Evolutionary conservation across 2,888 invertebrate species (phyloP), one percentile per base, ranked within the genome.

Genomic region (Coelopa pilipes): DNA sequence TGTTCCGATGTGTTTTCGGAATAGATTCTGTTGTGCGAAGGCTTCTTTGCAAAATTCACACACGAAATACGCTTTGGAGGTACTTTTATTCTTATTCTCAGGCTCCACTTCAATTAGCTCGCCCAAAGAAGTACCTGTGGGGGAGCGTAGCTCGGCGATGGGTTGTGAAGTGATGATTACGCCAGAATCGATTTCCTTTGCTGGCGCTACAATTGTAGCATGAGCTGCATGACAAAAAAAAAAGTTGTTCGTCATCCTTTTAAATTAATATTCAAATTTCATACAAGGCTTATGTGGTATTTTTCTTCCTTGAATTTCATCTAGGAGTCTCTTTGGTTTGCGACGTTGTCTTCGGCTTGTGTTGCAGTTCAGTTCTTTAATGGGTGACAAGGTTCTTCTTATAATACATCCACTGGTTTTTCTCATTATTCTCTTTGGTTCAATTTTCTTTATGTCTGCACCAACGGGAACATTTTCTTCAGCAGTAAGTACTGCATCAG

Each of bases 161-260:
- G 75, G 69, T 34, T 73, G 60, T 21, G 75, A 68, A 12, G 62
- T 72, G 17, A 75, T 75, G 10, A 74, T 21, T 0, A 70, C 59
- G 86, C 88, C 82, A 85, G 88, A 77, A 88, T 81, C 63, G 86
- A 84, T 12, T 85, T 82, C 24, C 78, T 47, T 50, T 59, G 57
- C 47, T 74, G 89, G 86, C 94, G 94, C 4, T 94, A 94, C 82
- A 90, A 90, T 71, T 92, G 12, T 17, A 9, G 19, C 24, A 7
- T 24, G 3, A 21, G 15, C 71, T 71, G 21, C 10, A 69, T 59
- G 19, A 59, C 11, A 47, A 49, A 3, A 21, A 2, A 9, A 53
- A 53, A 15, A 7, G 53, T 2, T 15, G 3, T 53, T 7, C 3
- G 10, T 53, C 7, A 2, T 34, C 2, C 4, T 34, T 34, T 7